Percentiles rank a stretch among this genome's conserved stretches.
Evolutionary conservation across 2,797 vertebrate genomes (phyloP).

Genomic region (Coranthus polyacanthus): DNA sequence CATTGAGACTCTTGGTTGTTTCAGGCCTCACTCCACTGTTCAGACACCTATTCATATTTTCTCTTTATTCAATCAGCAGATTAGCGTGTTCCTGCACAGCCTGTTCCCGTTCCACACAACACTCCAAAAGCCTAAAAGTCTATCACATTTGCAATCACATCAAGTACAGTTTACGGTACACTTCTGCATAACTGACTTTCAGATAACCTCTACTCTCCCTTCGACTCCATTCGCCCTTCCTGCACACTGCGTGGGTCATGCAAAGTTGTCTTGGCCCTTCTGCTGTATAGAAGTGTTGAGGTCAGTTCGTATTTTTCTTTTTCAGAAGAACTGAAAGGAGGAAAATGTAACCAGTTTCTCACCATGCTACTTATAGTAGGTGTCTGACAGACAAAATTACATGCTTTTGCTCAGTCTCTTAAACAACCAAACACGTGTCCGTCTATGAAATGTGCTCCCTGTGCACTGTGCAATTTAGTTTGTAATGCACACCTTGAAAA

Average conservation of each 20-base stretch:
- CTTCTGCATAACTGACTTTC: conserved; percentile 2
- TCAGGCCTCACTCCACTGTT: conserved; percentile 32
- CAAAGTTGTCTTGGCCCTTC: not conserved
- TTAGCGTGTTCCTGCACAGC: conserved; percentile 61
- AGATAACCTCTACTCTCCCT: not conserved
- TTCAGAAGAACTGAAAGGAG: conserved; percentile 9
- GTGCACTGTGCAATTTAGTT: not conserved
- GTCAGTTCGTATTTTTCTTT: conserved; percentile 31
- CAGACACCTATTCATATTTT: conserved; percentile 45
- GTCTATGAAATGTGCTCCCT: conserved; percentile 9
- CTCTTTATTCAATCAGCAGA: conserved; percentile 70
- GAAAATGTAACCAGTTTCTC: conserved; percentile 57
- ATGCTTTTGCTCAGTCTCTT: conserved; percentile 38
- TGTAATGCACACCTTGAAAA: conserved; percentile 22
- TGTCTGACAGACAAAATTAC: conserved; percentile 50
- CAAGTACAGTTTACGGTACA: conserved; percentile 11
- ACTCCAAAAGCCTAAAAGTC: conserved; percentile 33
- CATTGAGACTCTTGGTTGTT: too few relatives aligned
- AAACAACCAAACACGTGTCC: conserved; percentile 22
- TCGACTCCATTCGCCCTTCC: conserved; percentile 2
- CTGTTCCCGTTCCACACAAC: conserved; percentile 50
- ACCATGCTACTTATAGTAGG: conserved; percentile 34
- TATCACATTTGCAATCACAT: conserved; percentile 39
- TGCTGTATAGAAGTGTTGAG: conserved; percentile 17
- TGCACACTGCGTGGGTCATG: not conserved